Percentiles rank a stretch among this genome's conserved stretches.
These are phyloP conservation scores for Ptychodera flava DNA, from an alignment of 35 echinoderm and acorn worm species.

Conservation along the genomic window DNA sequence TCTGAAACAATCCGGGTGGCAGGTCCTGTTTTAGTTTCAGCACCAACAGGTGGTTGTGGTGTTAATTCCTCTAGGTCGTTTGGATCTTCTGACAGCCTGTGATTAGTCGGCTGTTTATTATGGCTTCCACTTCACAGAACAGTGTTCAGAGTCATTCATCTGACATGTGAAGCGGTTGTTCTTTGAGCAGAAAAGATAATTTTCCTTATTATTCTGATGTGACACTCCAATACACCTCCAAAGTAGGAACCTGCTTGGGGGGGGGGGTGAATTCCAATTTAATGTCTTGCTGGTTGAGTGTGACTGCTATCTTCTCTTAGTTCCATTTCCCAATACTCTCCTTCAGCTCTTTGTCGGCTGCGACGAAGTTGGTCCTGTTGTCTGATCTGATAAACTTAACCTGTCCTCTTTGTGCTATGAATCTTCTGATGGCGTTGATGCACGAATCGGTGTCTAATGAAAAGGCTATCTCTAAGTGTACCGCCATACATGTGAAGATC, in stretches of 20 bases:
- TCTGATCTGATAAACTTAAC: slow-evolving; percentile 33
- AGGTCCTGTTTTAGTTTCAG: not conserved
- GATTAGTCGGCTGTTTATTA: slow-evolving; percentile 10
- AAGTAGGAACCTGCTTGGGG: not conserved
- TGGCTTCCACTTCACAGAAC: slow-evolving; percentile 6
- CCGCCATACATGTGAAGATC: slow-evolving; percentile 14
- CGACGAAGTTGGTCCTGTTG: slow-evolving; percentile 28
- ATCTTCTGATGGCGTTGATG: slow-evolving; percentile 27
- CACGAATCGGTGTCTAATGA: slow-evolving; percentile 31
- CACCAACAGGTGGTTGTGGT: not conserved
- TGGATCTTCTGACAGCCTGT: not conserved
- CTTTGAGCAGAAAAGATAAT: not conserved
- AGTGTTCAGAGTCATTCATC: not conserved
- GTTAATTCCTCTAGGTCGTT: not conserved
- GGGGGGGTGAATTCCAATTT: slow-evolving; percentile 32
- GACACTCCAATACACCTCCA: slow-evolving; percentile 11
- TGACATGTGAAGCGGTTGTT: not conserved
- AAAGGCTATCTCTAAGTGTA: slow-evolving; percentile 23
- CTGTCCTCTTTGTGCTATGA: slow-evolving; percentile 31
- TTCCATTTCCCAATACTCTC: not conserved
- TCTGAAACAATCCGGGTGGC: not conserved
- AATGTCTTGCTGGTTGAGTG: slow-evolving; percentile 3
- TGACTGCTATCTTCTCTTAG: not conserved
- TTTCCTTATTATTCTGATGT: slow-evolving; percentile 5
- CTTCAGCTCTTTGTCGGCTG: slow-evolving; percentile 7